Base-by-base conservation (phyloP, 2,797 vertebrate genomes). In the Tauraco hartlaubi region DNA sequence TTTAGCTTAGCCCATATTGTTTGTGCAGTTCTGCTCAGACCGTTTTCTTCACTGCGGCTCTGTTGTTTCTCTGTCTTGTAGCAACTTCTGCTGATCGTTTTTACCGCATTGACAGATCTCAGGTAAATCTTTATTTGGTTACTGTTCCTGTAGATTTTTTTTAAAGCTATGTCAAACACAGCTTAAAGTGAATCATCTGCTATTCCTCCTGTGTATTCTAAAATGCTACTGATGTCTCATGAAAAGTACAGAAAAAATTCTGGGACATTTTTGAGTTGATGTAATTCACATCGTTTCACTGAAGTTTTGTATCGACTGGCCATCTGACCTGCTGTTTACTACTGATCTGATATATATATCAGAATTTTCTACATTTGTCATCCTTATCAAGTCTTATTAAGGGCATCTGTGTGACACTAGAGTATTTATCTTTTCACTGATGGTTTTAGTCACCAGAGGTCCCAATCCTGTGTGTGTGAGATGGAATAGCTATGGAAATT, bases 51-150 rank as follows among this genome's bases (percentile, higher is more conserved):
- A 75, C 55, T 52, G 41, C 1, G 3, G 4, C 21, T 94, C 59
- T 93, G 18, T 93, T 94, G 23, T 88, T 90, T 88, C 29, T 76
- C 64, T 87, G 75, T 62, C 59, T 97, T 88, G 28, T 97, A 99
- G 99, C 99, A 90, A 99, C 99, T 63, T 99, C 99, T 94, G 98
- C 99, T 71, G 99, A 99, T 96, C 99, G 99, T 73, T 99, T 99
- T 98, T 99, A 99, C 94, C 99, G 99, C 92, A 99, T 99, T 85
- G 99, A 99, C 98, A 99, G 99, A 98, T 99, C 99, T 98, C 99
- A 99, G 99, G 99, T 99, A 98, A 96, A 98, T 92, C 31, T 88
- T 62, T 72, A 61, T 77, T 88, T 0, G 0, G 8, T 69, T 88
- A 33, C 16, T 0, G 0, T 85, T 74, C 85, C 49, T 74, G 12